Base-by-base conservation (phyloP, 2,888 invertebrate species). In the Drosophila siamana region DNA sequence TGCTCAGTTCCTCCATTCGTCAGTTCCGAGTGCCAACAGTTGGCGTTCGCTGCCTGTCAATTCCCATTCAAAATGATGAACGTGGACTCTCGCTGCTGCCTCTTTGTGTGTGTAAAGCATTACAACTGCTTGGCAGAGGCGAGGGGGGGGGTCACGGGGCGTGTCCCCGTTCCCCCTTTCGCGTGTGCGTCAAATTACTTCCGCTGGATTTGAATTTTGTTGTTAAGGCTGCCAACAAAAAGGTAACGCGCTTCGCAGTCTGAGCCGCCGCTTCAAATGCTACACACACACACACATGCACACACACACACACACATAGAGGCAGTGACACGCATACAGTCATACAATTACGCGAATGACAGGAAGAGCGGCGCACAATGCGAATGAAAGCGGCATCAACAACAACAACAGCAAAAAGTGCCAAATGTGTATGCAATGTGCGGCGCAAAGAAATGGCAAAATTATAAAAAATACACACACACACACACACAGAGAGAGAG, bases 201-300 rank as follows among this genome's bases (percentile, higher is more conserved):
- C 88, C 88, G 86, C 83, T 83, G 88, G 83, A 84, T 84, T 84
- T 84, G 77, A 84, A 86, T 83, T 88, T 88, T 82, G 74, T 82
- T 87, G 82, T 85, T 82, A 73, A 67, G 78, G 55, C 78, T 62
- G 79, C 64, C 86, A 69, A 86, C 70, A 78, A 73, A 82, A 79
- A 72, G 80, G 80, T 82, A 85, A 70, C 80, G 73, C 66, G 73
- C 75, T 75, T 64, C 72, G 61, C 69, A 68, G 55, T 69, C 77
- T 72, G 62, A 82, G 74, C 72, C 70, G 74, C 72, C 70, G 68
- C 76, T 82, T 71, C 56, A 81, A 87, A 87, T 77, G 74, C 59
- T 68, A 66, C 62, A 66, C 40, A 47, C 46, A 46, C 46, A 41
- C 38, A 24, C 52, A 36, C 13, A 44, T 55, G 28, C 59, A 57